A percentile compares a stretch with the other conserved stretches of the same genome.
Conservation (phyloP, 2,113 vertebrate species). For the Python bivittatus region DNA sequence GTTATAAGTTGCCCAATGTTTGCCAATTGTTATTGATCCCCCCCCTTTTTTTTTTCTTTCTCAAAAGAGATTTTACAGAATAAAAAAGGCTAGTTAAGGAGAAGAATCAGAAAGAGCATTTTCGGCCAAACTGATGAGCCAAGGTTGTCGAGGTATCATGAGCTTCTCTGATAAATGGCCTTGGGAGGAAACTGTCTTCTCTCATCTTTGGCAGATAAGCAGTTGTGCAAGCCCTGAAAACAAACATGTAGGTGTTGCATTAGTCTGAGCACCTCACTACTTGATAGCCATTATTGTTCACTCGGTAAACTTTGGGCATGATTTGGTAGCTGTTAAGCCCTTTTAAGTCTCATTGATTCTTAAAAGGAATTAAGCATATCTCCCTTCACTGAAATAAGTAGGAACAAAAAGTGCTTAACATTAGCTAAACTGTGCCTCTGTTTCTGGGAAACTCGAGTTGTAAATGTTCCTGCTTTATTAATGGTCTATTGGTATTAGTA, state of each 20-base stretch:
- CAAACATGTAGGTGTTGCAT: conserved; percentile 60
- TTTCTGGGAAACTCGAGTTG: background rate
- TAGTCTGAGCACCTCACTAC: background rate
- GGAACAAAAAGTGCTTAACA: background rate
- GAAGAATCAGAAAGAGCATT: conserved; percentile 53
- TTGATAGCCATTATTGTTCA: background rate
- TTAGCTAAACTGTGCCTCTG: background rate
- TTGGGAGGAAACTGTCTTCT: conserved; percentile 66
- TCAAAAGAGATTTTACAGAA: background rate
- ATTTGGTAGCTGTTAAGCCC: background rate
- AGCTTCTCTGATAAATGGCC: conserved; percentile 69
- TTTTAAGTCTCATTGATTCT: background rate
- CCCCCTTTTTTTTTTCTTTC: background rate
- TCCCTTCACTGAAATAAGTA: background rate
- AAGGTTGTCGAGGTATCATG: conserved; percentile 63
- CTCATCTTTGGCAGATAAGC: conserved; percentile 63
- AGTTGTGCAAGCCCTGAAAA: conserved; percentile 75
- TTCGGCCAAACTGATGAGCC: conserved; percentile 45
- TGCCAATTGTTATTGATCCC: background rate
- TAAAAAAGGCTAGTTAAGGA: conserved; percentile 44
- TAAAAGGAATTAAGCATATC: background rate
- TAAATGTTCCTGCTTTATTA: background rate
- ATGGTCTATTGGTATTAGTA: background rate
- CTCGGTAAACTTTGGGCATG: background rate
- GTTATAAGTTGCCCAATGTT: background rate